Evolutionary conservation across 2,888 invertebrate species (phyloP).

Genomic region (Orchestes rusci): DNA sequence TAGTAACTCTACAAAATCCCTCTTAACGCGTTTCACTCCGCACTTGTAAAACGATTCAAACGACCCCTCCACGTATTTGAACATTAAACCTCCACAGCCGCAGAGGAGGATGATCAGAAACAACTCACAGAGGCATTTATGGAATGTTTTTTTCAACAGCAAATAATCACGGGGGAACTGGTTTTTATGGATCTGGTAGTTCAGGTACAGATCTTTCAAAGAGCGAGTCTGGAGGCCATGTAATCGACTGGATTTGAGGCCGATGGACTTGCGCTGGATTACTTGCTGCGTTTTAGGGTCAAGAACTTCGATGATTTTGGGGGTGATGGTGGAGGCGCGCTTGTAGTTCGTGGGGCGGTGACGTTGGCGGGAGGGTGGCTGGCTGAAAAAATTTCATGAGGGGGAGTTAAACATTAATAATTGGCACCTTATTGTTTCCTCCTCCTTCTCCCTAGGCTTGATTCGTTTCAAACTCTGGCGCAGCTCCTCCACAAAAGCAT

Average conservation of each 20-base stretch:
- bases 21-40: constrained; percentile 76
- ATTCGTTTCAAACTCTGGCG: constrained; percentile 41
- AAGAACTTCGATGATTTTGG: constrained; percentile 39
- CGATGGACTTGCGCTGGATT: constrained; percentile 29
- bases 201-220: constrained; percentile 8
- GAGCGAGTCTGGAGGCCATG: constrained; percentile 2
- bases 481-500: constrained; percentile 43
- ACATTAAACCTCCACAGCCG: constrained; percentile 69
- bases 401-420: too few species aligned
- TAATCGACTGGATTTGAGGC: background rate
- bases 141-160: constrained; percentile 51
- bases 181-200: constrained; percentile 52
- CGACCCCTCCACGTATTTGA: constrained; percentile 75
- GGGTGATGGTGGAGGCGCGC: constrained; percentile 24
- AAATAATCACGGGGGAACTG: constrained; percentile 52
- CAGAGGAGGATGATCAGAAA: constrained; percentile 65
- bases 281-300: constrained; percentile 39
- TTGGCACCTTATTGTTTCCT: too few species aligned
- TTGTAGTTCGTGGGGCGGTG: constrained; percentile 5
- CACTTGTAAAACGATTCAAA: constrained; percentile 84
- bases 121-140: constrained; percentile 61
- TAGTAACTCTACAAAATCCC: constrained; percentile 76
- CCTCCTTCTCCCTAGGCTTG: too few species aligned
- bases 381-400: too few species aligned
- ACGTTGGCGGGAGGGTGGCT: background rate